Conservation (phyloP, 2,797 vertebrate genomes). For the Iguana delicatissima region DNA sequence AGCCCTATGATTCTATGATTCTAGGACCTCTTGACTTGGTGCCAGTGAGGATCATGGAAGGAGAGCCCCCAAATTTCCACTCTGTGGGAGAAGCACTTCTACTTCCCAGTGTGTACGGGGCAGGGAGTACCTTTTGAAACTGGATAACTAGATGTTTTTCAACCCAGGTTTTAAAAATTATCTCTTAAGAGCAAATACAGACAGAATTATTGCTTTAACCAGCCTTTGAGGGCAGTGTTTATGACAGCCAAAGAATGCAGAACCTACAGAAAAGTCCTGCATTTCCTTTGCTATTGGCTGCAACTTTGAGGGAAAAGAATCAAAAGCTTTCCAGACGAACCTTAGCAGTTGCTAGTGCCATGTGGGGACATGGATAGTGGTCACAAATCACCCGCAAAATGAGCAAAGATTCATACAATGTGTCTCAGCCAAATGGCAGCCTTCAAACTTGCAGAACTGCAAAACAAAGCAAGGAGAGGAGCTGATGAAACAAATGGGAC, state of each 20-base stretch:
- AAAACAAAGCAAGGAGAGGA: background rate
- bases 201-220: background rate
- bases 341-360: background rate
- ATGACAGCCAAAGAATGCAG: background rate
- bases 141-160: background rate
- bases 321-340: background rate
- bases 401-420: background rate
- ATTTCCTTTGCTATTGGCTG: background rate
- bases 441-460: background rate
- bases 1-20: no score
- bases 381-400: background rate
- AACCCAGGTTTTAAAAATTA: background rate
- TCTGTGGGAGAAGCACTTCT: background rate
- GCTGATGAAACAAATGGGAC: background rate
- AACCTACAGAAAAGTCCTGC: background rate
- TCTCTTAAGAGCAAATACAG: background rate
- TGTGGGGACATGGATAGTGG: background rate
- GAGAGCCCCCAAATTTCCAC: background rate
- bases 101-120: background rate
- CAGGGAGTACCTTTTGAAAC: background rate
- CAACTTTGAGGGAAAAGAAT: background rate
- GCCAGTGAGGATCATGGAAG: background rate
- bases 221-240: background rate
- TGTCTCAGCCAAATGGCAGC: constrained; percentile 1
- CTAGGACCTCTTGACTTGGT: background rate